Conservation (phyloP, 1,140 invertebrate species). For the Stenopsyche tienmushanensis region DNA sequence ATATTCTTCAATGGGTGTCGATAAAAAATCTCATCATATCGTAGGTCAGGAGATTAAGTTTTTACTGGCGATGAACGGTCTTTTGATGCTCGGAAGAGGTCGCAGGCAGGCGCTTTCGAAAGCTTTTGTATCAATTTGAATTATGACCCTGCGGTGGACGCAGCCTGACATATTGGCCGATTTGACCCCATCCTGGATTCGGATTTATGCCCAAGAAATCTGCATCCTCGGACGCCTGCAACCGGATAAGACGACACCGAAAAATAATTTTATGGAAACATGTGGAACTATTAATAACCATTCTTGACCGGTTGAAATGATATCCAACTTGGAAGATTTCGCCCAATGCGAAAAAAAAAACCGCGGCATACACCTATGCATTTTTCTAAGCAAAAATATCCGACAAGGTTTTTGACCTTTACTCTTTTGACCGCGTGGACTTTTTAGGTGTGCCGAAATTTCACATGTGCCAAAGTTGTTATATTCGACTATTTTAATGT, state of each 20-base stretch:
- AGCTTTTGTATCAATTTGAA: no score
- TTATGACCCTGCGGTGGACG: no score
- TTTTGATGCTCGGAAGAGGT: no score
- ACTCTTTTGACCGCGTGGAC: slow-evolving; percentile 15
- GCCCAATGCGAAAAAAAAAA: not conserved
- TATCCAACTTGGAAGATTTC: not conserved
- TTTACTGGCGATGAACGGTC: not conserved
- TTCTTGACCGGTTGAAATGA: slow-evolving; percentile 3
- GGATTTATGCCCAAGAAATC: no score
- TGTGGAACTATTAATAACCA: not conserved
- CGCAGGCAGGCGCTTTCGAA: no score
- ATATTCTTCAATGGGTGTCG: no score
- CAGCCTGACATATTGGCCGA: no score
- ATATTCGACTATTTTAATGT: not conserved
- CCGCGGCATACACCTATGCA: slow-evolving; percentile 13
- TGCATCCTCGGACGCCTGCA: no score
- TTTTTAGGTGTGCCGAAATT: slow-evolving; percentile 22
- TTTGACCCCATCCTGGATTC: no score
- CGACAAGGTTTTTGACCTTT: slow-evolving; percentile 23
- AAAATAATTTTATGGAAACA: not conserved
- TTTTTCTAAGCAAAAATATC: slow-evolving; percentile 22
- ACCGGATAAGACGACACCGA: no score
- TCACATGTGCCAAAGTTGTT: not conserved
- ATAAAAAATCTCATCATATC: not conserved
- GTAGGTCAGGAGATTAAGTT: not conserved